Evolutionary conservation across 2,888 invertebrate species (phyloP).

Genomic region (Pheosia gnoma): DNA sequence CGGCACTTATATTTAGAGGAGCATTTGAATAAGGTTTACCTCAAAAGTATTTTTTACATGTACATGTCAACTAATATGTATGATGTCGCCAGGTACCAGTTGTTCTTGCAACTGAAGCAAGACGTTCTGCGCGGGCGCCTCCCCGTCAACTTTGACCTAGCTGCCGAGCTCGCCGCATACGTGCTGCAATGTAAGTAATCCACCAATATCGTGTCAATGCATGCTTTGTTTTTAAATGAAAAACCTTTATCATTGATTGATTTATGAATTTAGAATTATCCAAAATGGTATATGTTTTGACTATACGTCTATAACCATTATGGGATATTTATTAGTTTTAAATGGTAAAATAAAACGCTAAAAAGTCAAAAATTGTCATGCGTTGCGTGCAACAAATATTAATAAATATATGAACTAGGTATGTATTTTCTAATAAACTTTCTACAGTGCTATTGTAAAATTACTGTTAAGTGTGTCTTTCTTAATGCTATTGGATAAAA

Average conservation of each 20-base stretch:
- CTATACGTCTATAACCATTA: too few relatives aligned
- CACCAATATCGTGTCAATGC: constrained; percentile 3
- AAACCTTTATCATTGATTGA: too few relatives aligned
- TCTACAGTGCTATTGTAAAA: not conserved
- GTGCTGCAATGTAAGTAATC: constrained; percentile 95
- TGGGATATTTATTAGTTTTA: too few relatives aligned
- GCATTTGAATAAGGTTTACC: too few relatives aligned
- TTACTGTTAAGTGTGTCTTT: constrained; percentile 3
- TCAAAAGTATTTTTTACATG: not conserved
- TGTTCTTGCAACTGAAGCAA: constrained; percentile 98
- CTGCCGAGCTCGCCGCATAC: constrained; percentile 95
- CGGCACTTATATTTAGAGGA: too few relatives aligned
- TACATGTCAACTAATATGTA: not conserved
- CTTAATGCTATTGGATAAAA: constrained; percentile 12
- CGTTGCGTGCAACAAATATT: not conserved
- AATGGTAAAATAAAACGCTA: too few relatives aligned
- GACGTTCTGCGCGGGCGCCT: constrained; percentile 97
- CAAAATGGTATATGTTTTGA: too few relatives aligned
- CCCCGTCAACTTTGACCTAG: constrained; percentile 95
- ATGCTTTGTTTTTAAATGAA: too few relatives aligned
- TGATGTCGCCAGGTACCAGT: constrained; percentile 90
- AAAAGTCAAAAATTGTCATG: too few relatives aligned
- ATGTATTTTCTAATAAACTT: not conserved
- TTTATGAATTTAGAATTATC: too few relatives aligned
- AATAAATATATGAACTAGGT: not conserved